Evolutionary conservation across 2,888 invertebrate genomes (phyloP).

Genomic region (Tiliacea aurago): DNA sequence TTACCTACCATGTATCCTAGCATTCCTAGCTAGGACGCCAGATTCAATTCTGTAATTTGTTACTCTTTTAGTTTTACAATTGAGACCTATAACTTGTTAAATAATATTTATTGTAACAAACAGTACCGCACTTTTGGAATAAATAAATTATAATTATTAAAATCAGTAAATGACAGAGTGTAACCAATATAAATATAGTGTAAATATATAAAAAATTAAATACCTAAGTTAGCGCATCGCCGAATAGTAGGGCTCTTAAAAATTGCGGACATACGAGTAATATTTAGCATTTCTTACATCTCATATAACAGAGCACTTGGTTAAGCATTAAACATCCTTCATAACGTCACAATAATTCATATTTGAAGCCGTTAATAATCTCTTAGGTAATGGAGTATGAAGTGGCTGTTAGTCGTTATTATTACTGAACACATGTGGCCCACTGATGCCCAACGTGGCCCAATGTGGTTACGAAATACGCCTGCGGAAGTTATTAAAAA

Average conservation of each 20-base stretch:
- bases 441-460: not conserved
- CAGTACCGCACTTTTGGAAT: not conserved
- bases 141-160: not conserved
- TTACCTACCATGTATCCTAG: not conserved
- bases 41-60: not conserved
- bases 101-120: not conserved
- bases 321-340: not conserved
- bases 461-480: conserved; percentile 46
- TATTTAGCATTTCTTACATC: not conserved
- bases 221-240: no score
- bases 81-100: not conserved
- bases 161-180: no score
- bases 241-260: no score
- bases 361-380: conserved; percentile 45
- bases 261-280: not conserved
- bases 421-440: conserved; percentile 57
- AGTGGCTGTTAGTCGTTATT: conserved; percentile 49
- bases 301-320: not conserved
- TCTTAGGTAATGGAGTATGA: conserved; percentile 51
- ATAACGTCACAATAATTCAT: conserved; percentile 34
- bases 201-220: no score
- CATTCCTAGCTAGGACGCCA: not conserved
- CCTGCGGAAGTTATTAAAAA: conserved; percentile 53
- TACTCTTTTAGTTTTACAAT: not conserved
- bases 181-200: no score